These are phyloP conservation scores for Bovichtus variegatus DNA, from an alignment of 2,797 vertebrate genomes.

Conservation along the genomic window DNA sequence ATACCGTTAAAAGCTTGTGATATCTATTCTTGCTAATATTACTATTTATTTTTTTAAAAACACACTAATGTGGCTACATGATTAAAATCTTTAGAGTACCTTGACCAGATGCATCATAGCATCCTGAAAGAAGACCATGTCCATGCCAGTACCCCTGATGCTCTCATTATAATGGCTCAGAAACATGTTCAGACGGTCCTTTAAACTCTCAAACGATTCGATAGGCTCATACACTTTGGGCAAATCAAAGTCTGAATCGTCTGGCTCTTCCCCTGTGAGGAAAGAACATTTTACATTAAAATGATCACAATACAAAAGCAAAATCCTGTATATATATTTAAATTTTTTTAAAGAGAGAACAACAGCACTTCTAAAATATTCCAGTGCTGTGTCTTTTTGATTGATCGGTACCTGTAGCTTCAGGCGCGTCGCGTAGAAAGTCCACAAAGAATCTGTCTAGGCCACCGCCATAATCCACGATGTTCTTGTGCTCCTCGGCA, in stretches of 20 bases:
- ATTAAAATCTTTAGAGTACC: constrained; percentile 79
- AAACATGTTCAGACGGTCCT: constrained; percentile 89
- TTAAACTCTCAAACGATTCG: constrained; percentile 87
- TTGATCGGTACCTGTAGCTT: constrained; percentile 87
- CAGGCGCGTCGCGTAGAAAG: constrained; percentile 92
- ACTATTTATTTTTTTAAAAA: background rate
- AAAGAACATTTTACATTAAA: constrained; percentile 16
- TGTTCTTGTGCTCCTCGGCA: constrained; percentile 74
- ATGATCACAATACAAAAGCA: background rate
- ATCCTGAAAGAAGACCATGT: constrained; percentile 96
- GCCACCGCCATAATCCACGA: constrained; percentile 74
- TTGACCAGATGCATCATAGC: constrained; percentile 96
- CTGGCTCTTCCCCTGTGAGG: constrained; percentile 88
- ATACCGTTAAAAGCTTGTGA: background rate
- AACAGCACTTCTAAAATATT: background rate
- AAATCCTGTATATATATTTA: background rate
- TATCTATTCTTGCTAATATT: background rate
- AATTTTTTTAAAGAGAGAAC: background rate
- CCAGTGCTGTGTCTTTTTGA: background rate
- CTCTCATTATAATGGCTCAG: constrained; percentile 91
- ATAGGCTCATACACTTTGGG: constrained; percentile 94
- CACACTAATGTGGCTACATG: background rate
- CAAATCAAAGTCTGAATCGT: constrained; percentile 86
- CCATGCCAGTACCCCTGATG: constrained; percentile 91
- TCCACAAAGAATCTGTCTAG: constrained; percentile 92